A percentile compares a stretch with the other conserved stretches of the same genome.
These are phyloP conservation scores for Drosophila glabriapex DNA, from an alignment of 2,888 invertebrate species.

Conservation along the genomic window DNA sequence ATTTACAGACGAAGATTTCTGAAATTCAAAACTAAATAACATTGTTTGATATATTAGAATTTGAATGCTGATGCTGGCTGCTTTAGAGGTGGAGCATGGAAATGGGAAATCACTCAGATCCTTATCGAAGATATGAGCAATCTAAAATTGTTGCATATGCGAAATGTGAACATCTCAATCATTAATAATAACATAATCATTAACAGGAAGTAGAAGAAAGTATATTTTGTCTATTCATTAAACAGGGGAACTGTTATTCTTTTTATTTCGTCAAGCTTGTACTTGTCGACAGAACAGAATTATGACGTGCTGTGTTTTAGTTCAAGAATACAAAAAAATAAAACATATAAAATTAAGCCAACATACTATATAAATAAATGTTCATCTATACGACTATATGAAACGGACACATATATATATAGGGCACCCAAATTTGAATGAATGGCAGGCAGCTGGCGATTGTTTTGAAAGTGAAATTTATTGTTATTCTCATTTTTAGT, in stretches of 20 bases:
- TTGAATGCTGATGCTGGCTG: not conserved
- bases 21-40: not conserved
- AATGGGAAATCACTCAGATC: not conserved
- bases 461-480: conserved; percentile 53
- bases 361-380: conserved; percentile 38
- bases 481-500: conserved; percentile 39
- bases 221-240: too few relatives aligned
- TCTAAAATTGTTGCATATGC: not conserved
- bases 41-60: not conserved
- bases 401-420: not conserved
- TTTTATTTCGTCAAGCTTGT: conserved; percentile 8
- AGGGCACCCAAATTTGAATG: conserved; percentile 33
- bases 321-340: conserved; percentile 1
- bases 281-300: conserved; percentile 3
- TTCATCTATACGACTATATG: not conserved
- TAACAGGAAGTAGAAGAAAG: not conserved
- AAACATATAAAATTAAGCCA: conserved; percentile 21
- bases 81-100: not conserved
- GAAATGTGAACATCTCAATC: not conserved
- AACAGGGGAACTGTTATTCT: not conserved
- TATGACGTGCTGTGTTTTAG: conserved; percentile 46
- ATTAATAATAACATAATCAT: not conserved
- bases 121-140: not conserved
- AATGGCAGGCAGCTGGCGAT: conserved; percentile 49
- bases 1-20: not conserved